Percentiles rank a stretch among this genome's conserved stretches.
These are phyloP conservation scores for Mixornis gularis DNA, from an alignment of 2,113 vertebrate species.

Conservation along the genomic window DNA sequence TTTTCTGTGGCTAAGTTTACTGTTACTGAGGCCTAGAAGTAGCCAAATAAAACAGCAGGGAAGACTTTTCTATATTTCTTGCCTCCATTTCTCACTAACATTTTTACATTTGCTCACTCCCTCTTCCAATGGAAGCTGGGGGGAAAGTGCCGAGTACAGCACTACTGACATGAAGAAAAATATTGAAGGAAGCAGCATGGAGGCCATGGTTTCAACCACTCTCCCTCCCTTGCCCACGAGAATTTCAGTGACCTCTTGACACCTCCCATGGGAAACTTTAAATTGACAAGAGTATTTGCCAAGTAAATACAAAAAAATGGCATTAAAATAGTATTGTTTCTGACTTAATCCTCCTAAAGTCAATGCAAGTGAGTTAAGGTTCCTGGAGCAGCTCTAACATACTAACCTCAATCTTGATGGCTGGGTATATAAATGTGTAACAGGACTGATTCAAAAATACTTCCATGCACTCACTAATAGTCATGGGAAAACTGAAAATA, in stretches of 20 bases:
- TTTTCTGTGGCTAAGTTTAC: conserved; percentile 4
- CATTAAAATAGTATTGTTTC: conserved; percentile 30
- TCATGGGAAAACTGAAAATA: background rate
- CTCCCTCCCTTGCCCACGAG: background rate
- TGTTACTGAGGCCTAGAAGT: background rate
- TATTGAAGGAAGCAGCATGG: background rate
- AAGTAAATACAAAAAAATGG: conserved; percentile 13
- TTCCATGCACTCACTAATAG: background rate
- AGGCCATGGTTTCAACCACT: background rate
- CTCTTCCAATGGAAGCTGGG: background rate
- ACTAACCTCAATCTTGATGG: background rate
- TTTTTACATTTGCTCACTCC: background rate
- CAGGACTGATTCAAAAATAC: background rate
- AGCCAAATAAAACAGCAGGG: conserved; percentile 46
- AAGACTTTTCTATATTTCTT: background rate
- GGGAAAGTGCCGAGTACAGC: background rate
- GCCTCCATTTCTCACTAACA: background rate
- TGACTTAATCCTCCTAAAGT: conserved; percentile 1
- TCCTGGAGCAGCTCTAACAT: background rate
- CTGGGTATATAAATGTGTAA: background rate
- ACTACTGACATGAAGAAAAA: background rate
- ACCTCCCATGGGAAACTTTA: background rate
- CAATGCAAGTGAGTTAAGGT: background rate
- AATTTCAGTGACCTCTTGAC: conserved; percentile 18
- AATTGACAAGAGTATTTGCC: background rate